phyloP scores from a whole-genome alignment of 2,113 vertebrate genomes.

The Neoarius graeffei region DNA sequence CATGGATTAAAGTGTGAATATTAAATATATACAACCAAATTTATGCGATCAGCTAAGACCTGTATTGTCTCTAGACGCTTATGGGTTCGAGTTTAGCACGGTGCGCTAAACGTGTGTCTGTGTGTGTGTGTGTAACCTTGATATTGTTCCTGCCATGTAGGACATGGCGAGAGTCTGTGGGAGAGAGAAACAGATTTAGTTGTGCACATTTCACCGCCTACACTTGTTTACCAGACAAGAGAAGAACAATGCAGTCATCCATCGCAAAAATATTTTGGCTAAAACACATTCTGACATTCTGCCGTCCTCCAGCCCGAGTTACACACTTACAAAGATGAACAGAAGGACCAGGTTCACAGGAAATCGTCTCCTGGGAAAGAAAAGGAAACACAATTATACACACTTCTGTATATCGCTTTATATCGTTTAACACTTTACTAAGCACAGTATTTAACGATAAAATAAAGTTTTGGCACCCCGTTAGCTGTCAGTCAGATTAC shows the following conservation, averaged over 20 bases:
- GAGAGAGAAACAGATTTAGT: constrained; percentile 35
- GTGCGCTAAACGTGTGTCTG: too few relatives aligned
- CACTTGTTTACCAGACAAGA: not conserved
- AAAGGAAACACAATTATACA: not conserved
- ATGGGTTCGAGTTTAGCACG: too few relatives aligned
- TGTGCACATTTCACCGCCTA: not conserved
- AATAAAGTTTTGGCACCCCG: not conserved
- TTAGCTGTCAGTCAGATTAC: not conserved
- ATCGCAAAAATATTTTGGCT: not conserved
- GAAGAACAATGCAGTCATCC: not conserved
- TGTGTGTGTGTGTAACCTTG: constrained; percentile 76
- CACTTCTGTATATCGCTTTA: not conserved
- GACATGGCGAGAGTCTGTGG: constrained; percentile 87
- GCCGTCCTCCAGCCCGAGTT: not conserved
- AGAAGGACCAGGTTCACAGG: constrained; percentile 92
- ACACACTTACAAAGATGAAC: constrained; percentile 82
- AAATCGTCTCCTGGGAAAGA: constrained; percentile 84
- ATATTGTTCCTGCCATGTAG: constrained; percentile 86
- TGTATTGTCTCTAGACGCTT: too few relatives aligned
- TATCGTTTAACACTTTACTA: not conserved
- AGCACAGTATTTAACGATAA: not conserved
- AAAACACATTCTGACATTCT: not conserved
- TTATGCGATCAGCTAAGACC: not conserved
- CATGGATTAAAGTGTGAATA: not conserved
- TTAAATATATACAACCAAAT: not conserved